Percentiles rank a stretch among this genome's conserved stretches.
These are phyloP conservation scores for Dioctria rufipes DNA, from an alignment of 2,888 invertebrate species.

Conservation along the genomic window DNA sequence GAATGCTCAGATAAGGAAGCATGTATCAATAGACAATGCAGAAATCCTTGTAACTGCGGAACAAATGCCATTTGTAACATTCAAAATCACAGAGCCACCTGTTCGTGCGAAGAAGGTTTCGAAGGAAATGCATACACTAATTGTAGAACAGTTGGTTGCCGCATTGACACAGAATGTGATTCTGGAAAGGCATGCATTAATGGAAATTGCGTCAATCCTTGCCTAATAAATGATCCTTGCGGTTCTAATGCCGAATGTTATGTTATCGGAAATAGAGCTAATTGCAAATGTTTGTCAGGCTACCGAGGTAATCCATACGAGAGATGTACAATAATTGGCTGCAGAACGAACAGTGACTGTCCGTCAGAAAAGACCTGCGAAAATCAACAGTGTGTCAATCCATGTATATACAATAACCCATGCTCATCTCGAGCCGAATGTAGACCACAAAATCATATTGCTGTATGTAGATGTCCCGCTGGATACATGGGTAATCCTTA, in stretches of 20 bases:
- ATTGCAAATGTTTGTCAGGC: slow-evolving; percentile 86
- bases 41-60: slow-evolving; percentile 91
- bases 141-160: slow-evolving; percentile 87
- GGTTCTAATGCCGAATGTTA: slow-evolving; percentile 88
- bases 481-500: slow-evolving; percentile 87
- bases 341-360: slow-evolving; percentile 89
- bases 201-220: slow-evolving; percentile 89
- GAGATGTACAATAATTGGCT: slow-evolving; percentile 85
- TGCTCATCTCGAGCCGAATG: slow-evolving; percentile 87
- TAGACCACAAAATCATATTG: slow-evolving; percentile 84
- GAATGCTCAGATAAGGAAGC: slow-evolving; percentile 86
- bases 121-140: slow-evolving; percentile 89
- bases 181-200: slow-evolving; percentile 88
- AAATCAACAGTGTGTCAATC: slow-evolving; percentile 88
- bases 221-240: slow-evolving; percentile 84
- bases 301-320: slow-evolving; percentile 85
- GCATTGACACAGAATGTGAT: slow-evolving; percentile 86
- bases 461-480: slow-evolving; percentile 87
- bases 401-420: slow-evolving; percentile 83
- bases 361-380: slow-evolving; percentile 88
- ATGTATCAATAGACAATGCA: slow-evolving; percentile 88
- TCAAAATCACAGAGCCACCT: slow-evolving; percentile 87
- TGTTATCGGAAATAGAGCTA: slow-evolving; percentile 79
- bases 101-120: slow-evolving; percentile 87
- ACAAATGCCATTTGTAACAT: slow-evolving; percentile 86